Conservation (phyloP, 2,888 invertebrate genomes). For the Crematogaster levior region DNA sequence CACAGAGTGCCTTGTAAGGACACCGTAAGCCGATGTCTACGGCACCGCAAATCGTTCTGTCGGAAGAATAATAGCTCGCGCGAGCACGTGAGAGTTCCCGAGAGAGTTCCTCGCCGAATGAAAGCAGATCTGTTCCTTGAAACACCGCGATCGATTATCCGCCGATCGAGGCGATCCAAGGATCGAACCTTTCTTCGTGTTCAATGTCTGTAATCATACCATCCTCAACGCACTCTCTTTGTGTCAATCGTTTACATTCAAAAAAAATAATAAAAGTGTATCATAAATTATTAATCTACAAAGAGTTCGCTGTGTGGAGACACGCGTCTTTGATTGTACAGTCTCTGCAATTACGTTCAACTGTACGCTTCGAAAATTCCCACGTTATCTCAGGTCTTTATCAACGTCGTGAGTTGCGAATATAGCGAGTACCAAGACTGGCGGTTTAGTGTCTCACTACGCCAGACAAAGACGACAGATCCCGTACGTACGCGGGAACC, state of each 20-base stretch:
- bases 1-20: not conserved
- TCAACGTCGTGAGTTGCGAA: not conserved
- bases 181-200: not conserved
- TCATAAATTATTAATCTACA: not conserved
- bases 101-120: slow-evolving; percentile 29
- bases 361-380: slow-evolving; percentile 17
- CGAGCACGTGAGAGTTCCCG: slow-evolving; percentile 14
- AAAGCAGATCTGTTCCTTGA: slow-evolving; percentile 8
- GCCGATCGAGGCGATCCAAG: not conserved
- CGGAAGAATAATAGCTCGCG: slow-evolving; percentile 8
- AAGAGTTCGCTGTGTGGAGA: not conserved
- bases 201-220: not conserved
- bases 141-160: not conserved
- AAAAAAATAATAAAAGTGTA: not conserved
- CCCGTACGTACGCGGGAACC: slow-evolving; percentile 37
- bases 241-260: not conserved
- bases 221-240: not conserved
- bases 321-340: not conserved
- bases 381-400: slow-evolving; percentile 13
- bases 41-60: not conserved
- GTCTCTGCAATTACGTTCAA: not conserved
- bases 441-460: slow-evolving; percentile 59
- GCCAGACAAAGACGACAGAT: slow-evolving; percentile 77
- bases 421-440: slow-evolving; percentile 6
- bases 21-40: not conserved